Conservation (phyloP, 2,888 invertebrate species). For the Eupithecia dodoneata region DNA sequence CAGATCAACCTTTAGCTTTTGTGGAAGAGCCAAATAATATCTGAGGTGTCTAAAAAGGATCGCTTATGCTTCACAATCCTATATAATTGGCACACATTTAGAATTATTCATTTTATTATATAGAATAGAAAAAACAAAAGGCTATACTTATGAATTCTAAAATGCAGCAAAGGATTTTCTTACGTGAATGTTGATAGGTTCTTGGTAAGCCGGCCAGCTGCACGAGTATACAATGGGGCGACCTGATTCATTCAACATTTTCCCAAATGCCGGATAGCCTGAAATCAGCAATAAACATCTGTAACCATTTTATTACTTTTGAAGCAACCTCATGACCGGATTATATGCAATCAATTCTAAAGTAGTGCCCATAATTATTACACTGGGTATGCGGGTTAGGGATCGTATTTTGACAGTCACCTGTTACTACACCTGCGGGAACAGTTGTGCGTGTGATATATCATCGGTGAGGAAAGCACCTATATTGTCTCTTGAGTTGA, state of each 20-base stretch:
- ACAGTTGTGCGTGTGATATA: too few relatives aligned
- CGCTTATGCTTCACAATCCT: background rate
- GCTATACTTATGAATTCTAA: background rate
- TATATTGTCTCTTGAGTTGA: too few relatives aligned
- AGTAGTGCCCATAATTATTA: too few relatives aligned
- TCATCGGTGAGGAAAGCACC: too few relatives aligned
- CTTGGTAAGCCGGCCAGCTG: conserved; percentile 93
- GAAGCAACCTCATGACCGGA: background rate
- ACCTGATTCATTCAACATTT: conserved; percentile 88
- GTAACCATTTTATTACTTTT: background rate
- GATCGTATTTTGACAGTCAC: too few relatives aligned
- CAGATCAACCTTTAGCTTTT: background rate
- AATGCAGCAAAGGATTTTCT: conserved; percentile 35
- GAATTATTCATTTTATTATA: too few relatives aligned
- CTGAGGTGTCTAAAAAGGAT: background rate
- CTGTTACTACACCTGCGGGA: too few relatives aligned
- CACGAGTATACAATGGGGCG: conserved; percentile 92
- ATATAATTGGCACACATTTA: too few relatives aligned
- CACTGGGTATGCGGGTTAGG: too few relatives aligned
- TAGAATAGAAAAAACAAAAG: too few relatives aligned
- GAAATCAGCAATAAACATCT: conserved; percentile 34
- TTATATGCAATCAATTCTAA: too few relatives aligned
- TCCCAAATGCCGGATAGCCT: conserved; percentile 90
- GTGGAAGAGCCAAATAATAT: background rate
- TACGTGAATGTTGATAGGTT: conserved; percentile 68